Conservation (phyloP, 2,888 invertebrate genomes). For the Metacarcinus magister region DNA sequence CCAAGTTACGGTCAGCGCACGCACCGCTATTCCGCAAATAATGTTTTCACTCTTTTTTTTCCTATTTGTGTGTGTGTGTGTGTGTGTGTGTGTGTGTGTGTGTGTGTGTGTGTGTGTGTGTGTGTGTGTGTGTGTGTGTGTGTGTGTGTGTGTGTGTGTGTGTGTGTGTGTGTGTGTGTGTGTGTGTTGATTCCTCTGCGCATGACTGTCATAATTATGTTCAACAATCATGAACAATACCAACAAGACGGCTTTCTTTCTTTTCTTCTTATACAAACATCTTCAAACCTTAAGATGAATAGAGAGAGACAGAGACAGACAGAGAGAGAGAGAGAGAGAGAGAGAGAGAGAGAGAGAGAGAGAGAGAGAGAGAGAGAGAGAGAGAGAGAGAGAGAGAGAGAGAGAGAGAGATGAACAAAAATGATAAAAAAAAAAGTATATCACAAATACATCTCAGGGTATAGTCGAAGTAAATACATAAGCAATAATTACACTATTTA, state of each 20-base stretch:
- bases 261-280: neutral
- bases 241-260: neutral
- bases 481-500: neutral
- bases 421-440: neutral
- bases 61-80: neutral
- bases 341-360: conserved; percentile 34
- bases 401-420: neutral
- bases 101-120: conserved; percentile 52
- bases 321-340: neutral
- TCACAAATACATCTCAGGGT: neutral
- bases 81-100: conserved; percentile 46
- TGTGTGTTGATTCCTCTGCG: no score
- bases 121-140: conserved; percentile 37
- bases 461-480: neutral
- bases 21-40: neutral
- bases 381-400: conserved; percentile 53
- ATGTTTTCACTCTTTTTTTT: neutral
- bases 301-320: neutral
- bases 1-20: neutral
- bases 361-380: conserved; percentile 60
- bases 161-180: neutral
- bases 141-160: neutral
- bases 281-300: neutral
- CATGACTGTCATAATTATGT: neutral
- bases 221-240: neutral